Percentiles rank a stretch among this genome's conserved stretches.
These are phyloP conservation scores for Xanthia togata DNA, from an alignment of 2,888 invertebrate genomes.

Conservation along the genomic window DNA sequence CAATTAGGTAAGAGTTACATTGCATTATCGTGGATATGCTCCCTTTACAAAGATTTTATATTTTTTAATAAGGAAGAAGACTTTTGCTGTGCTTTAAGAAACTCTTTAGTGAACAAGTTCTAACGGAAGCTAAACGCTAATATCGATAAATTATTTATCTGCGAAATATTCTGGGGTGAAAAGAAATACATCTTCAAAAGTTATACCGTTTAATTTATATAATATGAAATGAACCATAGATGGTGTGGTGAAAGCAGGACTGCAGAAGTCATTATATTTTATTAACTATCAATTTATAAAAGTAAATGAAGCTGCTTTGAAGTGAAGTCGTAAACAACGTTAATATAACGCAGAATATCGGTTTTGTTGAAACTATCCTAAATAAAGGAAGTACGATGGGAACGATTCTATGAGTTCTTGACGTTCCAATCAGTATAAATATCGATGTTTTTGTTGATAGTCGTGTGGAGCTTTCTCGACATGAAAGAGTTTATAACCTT, in stretches of 20 bases:
- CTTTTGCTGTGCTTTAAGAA: neutral
- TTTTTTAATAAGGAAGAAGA: neutral
- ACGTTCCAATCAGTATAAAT: constrained; percentile 39
- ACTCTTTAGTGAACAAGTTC: neutral
- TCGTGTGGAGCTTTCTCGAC: constrained; percentile 10
- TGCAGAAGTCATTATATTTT: constrained; percentile 72
- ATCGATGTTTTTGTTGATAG: constrained; percentile 32
- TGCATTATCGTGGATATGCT: neutral
- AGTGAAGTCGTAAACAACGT: constrained; percentile 42
- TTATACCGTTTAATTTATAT: constrained; percentile 8
- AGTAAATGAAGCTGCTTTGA: constrained; percentile 54
- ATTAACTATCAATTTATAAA: constrained; percentile 68
- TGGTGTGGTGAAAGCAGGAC: constrained; percentile 52
- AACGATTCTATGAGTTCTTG: constrained; percentile 18
- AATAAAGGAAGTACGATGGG: constrained; percentile 13
- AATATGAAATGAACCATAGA: constrained; percentile 26
- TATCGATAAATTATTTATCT: neutral
- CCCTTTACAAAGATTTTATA: neutral
- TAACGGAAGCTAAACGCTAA: neutral
- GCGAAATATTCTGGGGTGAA: constrained; percentile 8
- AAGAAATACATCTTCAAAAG: neutral
- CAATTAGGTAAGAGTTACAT: neutral
- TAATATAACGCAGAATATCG: constrained; percentile 33
- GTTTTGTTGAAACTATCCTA: constrained; percentile 36
- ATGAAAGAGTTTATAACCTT: constrained; percentile 6